Evolutionary conservation across 2,888 invertebrate species (phyloP).

Genomic region (Pantelozetes paolii): DNA sequence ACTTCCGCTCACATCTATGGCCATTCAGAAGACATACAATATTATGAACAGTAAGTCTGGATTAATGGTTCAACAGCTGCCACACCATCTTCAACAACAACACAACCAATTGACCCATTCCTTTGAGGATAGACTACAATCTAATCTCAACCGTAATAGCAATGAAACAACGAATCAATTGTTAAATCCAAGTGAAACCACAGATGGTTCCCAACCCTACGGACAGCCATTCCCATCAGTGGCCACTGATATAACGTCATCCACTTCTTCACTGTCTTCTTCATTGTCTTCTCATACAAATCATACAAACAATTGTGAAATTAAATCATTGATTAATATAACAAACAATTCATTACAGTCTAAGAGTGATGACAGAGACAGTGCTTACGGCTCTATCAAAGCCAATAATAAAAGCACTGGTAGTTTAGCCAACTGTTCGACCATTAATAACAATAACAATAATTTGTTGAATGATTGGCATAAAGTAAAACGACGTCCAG

Average conservation of each 20-base stretch:
- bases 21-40: constrained; percentile 17
- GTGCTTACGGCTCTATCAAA: neutral
- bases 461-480: constrained; percentile 39
- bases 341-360: neutral
- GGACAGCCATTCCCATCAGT: neutral
- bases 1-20: constrained; percentile 10
- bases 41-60: constrained; percentile 18
- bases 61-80: constrained; percentile 33
- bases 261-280: constrained; percentile 7
- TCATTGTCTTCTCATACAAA: neutral
- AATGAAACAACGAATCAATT: neutral
- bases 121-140: constrained; percentile 25
- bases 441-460: constrained; percentile 34
- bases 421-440: neutral
- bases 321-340: neutral
- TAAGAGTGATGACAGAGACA: constrained; percentile 27
- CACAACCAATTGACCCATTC: constrained; percentile 19
- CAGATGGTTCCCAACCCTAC: constrained; percentile 10
- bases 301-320: neutral
- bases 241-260: neutral
- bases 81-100: constrained; percentile 31
- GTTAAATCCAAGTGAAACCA: constrained; percentile 8
- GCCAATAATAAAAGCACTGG: neutral
- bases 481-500: constrained; percentile 40
- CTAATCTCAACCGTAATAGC: neutral